phyloP scores from a whole-genome alignment of 1,140 invertebrate genomes.

The Calephelis nemesis region DNA sequence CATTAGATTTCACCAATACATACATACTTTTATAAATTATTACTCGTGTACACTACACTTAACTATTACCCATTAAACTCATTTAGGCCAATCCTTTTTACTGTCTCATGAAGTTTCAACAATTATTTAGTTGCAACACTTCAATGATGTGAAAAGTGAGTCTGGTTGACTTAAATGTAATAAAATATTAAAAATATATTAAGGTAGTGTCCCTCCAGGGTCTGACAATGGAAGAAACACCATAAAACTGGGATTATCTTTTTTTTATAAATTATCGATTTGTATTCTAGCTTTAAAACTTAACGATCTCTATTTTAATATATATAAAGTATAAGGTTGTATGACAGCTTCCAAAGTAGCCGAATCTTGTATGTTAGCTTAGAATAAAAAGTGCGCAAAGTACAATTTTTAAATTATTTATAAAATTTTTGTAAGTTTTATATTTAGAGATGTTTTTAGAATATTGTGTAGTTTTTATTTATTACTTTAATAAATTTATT shows the following conservation, averaged over 20 bases:
- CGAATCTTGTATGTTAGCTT: not conserved
- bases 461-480: not conserved
- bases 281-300: conserved; percentile 1
- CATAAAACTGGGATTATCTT: conserved; percentile 1
- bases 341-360: not conserved
- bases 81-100: too few species aligned
- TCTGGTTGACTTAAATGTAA: too few species aligned
- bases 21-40: too few species aligned
- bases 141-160: too few species aligned
- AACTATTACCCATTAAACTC: too few species aligned
- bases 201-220: too few species aligned
- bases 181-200: too few species aligned
- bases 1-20: too few species aligned
- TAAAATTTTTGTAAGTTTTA: conserved; percentile 1
- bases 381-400: not conserved
- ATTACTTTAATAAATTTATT: not conserved
- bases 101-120: too few species aligned
- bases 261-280: not conserved
- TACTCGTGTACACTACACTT: too few species aligned
- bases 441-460: not conserved
- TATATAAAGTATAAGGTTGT: not conserved
- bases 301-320: conserved; percentile 4
- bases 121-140: too few species aligned
- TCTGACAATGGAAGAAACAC: not conserved
- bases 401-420: conserved; percentile 6